Conservation (phyloP, 1,140 invertebrate species). For the silkworm (Bombyx mori) region ASM3026992v2 NC_085129.1:11898001-11898500, state of each 20-base stretch:
- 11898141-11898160: no score
- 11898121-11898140: no score
- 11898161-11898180: no score
- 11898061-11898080: no score
- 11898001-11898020: no score
- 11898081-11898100: no score
- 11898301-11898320: constrained; percentile 8
- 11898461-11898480: not conserved
- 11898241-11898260: not conserved
- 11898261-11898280: constrained; percentile 6
- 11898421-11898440: not conserved
- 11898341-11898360: not conserved
- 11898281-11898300: not conserved
- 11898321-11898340: constrained; percentile 3
- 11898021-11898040: no score
- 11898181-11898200: no score
- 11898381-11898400: constrained; percentile 7
- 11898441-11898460: not conserved
- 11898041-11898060: no score
- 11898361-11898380: constrained; percentile 6
- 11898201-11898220: no score
- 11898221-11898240: no score
- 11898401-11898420: not conserved
- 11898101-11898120: no score
- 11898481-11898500: not conserved